Base-by-base conservation (phyloP, 2,888 invertebrate species). In the Julus scanicus region DNA sequence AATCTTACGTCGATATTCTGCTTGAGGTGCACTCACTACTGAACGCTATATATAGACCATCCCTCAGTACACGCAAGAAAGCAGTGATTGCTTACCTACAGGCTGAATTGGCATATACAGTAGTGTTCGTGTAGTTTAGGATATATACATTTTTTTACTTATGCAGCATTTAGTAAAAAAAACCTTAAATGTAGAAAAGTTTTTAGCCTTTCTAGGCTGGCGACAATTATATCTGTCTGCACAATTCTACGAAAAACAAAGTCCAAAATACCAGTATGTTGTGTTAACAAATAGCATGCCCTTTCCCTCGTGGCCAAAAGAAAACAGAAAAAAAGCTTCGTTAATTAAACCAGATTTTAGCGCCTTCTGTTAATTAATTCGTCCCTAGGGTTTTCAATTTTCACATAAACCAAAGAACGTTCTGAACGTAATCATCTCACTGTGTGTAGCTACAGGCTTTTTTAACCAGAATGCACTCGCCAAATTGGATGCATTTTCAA, bases 341-440 rank as follows among this genome's bases (percentile, higher is more conserved):
- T 29, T 80, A 80, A 80, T 80, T 80, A 80, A 80, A 37, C 80
- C 80, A 80, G 80, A 80, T 80, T 80, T 80, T 80, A 80, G 80
- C 80, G 80, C 80, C 80, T 80, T 80, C 80, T 80, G 80, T 80
- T 80, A 80, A 80, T 80, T 80, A 80, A 80, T 80, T 80, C 37
- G 37, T 80, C 80, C 37, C 80, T 3, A 37, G 80, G 29, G 80
- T n/a, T 37, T 80, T 29, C 37, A 37, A 37, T 80, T 80, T 80
- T 37, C 80, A 4, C 37, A 80, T 80, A 37, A 80, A 80, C 80
- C 63, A 37, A 11, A 2, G 80, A 80, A 80, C 29, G 80, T 80
- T 80, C 80, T 15, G 80, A 13, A 80, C 37, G 80, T 13, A 80
- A 80, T 80, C 37, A 80, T 80, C 80, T 80, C 37, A 37, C 37